Evolutionary conservation across 1,140 invertebrate genomes (phyloP), one percentile per base, ranked within the genome.

Genomic region (Bombus consobrinus): DNA sequence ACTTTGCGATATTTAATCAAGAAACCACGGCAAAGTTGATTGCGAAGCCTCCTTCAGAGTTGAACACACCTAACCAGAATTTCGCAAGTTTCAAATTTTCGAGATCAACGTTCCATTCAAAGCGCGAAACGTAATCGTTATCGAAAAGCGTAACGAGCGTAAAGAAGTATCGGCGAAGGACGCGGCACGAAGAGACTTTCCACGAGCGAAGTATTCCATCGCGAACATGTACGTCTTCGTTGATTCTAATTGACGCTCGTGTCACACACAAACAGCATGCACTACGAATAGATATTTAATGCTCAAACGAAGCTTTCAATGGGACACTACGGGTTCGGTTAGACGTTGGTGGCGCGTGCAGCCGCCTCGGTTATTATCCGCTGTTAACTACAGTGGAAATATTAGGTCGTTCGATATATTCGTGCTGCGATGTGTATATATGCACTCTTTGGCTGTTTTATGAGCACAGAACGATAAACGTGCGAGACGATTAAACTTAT

Each of bases 221-320:
- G 18, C 18, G 18, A 53, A 53, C 47, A 53, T 53, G 47, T 53
- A 53, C 47, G 18, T 64, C 34, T 43, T 53, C 32, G 64, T 71
- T 59, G 37, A 34, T 53, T n/a, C 15, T 41, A 39, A 32, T 68
- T 32, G 53, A 43, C 53, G n/a, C 3, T 34, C n/a, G 37, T 68
- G 43, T 43, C 32, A 41, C 18, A 71, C n/a, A 80, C 37, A 74
- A 4, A 85, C 10, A 68, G 43, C 83, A 85, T 81, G 83, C 78
- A 85, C 71, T 84, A 84, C 83, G 66, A 34, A 72, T 39, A 57
- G 34, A 78, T 28, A 69, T 83, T 57, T 53, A 72, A 22, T 78
- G 34, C 10, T 81, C 32, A 34, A 81, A 74, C 78, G 78, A 85
- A 85, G 78, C 83, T 81, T 81, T 47, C 71, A 85, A 85, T 43